Percentiles rank a stretch among this genome's conserved stretches.
These are phyloP conservation scores for Anthopleura xanthogrammica DNA, from an alignment of 92 coral and sea anemone species.

Conservation along the genomic window DNA sequence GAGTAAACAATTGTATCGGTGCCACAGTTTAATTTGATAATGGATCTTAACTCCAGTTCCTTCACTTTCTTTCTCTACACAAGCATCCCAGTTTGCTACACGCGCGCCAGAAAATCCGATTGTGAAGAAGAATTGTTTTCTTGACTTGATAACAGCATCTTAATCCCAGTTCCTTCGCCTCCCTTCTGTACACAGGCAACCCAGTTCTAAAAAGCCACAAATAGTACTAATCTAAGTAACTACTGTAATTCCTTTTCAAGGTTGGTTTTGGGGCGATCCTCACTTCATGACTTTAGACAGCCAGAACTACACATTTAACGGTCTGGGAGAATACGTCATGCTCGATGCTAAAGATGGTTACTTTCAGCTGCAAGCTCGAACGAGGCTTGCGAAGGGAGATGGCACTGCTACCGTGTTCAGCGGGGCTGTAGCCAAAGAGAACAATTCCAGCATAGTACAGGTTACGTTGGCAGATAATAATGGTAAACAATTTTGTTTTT, in stretches of 20 bases:
- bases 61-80: no score
- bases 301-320: slow-evolving; percentile 56
- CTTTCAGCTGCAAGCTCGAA: slow-evolving; percentile 63
- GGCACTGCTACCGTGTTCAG: slow-evolving; percentile 49
- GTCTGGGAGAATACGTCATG: slow-evolving; percentile 43
- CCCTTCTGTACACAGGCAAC: no score
- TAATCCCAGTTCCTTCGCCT: no score
- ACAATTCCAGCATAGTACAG: slow-evolving; percentile 46
- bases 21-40: neutral
- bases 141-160: no score
- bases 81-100: no score
- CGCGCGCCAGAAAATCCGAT: no score
- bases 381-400: slow-evolving; percentile 40
- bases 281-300: slow-evolving; percentile 59
- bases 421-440: slow-evolving; percentile 63
- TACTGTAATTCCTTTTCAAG: slow-evolving; percentile 3
- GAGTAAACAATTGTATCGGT: neutral
- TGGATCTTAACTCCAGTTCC: no score
- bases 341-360: slow-evolving; percentile 47
- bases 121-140: no score
- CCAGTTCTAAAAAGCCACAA: no score
- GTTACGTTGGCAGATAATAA: slow-evolving; percentile 32
- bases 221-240: no score
- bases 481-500: slow-evolving; percentile 15
- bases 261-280: slow-evolving; percentile 71